Evolutionary conservation across 2,797 vertebrate genomes (phyloP).

Genomic region (Delichon dasypus): DNA sequence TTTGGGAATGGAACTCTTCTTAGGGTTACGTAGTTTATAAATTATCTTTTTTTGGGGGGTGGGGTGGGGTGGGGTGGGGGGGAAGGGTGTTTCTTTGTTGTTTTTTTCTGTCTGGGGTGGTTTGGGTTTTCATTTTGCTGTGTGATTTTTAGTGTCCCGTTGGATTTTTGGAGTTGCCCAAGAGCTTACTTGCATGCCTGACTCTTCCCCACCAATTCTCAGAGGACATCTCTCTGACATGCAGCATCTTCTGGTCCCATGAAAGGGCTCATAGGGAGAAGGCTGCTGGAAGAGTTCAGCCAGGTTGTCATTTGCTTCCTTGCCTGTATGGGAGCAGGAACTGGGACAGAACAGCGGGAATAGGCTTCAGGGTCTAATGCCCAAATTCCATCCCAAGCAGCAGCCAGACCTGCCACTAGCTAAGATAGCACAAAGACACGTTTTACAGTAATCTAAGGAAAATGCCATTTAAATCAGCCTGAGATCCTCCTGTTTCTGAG

Average conservation of each 20-base stretch:
- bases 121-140: not conserved
- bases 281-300: not conserved
- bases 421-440: not conserved
- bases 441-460: not conserved
- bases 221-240: not conserved
- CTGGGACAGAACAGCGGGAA: not conserved
- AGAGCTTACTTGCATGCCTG: not conserved
- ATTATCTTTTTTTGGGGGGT: accelerated
- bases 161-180: not conserved
- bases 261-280: not conserved
- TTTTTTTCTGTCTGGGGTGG: not conserved
- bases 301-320: not conserved
- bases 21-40: accelerated
- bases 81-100: not conserved
- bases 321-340: not conserved
- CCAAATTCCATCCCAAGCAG: not conserved
- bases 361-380: not conserved
- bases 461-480: not conserved
- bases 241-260: not conserved
- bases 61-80: no score
- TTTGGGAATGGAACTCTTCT: not conserved
- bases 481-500: constrained; percentile 9
- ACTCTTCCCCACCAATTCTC: not conserved
- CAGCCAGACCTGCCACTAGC: constrained; percentile 10
- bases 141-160: not conserved